Evolutionary conservation across 1,140 invertebrate species (phyloP).

Genomic region (Cataglyphis hispanica): DNA sequence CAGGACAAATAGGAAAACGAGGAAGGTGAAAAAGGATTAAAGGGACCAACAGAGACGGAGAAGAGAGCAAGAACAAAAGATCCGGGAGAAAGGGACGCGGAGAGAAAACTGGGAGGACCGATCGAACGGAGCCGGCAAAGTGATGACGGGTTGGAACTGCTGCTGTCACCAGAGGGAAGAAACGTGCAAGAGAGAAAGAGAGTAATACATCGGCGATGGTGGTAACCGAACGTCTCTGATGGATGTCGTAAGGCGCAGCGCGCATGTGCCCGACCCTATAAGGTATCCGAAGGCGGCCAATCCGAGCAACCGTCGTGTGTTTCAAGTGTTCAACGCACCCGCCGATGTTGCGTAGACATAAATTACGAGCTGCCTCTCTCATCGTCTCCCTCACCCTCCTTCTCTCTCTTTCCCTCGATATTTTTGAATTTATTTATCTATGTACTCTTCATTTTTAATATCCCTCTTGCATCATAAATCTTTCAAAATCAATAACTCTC

Average conservation of each 20-base stretch:
- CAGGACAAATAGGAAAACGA: background rate
- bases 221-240: constrained; percentile 78
- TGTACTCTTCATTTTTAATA: too few relatives aligned
- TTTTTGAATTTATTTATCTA: constrained; percentile 14
- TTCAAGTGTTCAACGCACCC: constrained; percentile 84
- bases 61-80: constrained; percentile 55
- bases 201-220: constrained; percentile 75
- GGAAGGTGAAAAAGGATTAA: constrained; percentile 22
- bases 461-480: too few relatives aligned
- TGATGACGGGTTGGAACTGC: constrained; percentile 52
- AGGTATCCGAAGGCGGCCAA: constrained; percentile 82
- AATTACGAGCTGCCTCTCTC: constrained; percentile 78
- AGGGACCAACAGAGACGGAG: constrained; percentile 22
- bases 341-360: constrained; percentile 78
- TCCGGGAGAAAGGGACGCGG: constrained; percentile 24
- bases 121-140: constrained; percentile 45
- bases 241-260: constrained; percentile 79
- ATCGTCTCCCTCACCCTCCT: constrained; percentile 64
- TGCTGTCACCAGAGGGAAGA: constrained; percentile 65
- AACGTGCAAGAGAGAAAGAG: constrained; percentile 67
- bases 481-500: too few relatives aligned
- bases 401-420: constrained; percentile 70
- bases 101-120: constrained; percentile 16
- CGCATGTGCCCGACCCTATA: constrained; percentile 85
- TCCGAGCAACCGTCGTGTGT: constrained; percentile 82